These are phyloP conservation scores for Thamnophis sirtalis DNA, from an alignment of 2,113 vertebrate genomes.

Conservation along the genomic window DNA sequence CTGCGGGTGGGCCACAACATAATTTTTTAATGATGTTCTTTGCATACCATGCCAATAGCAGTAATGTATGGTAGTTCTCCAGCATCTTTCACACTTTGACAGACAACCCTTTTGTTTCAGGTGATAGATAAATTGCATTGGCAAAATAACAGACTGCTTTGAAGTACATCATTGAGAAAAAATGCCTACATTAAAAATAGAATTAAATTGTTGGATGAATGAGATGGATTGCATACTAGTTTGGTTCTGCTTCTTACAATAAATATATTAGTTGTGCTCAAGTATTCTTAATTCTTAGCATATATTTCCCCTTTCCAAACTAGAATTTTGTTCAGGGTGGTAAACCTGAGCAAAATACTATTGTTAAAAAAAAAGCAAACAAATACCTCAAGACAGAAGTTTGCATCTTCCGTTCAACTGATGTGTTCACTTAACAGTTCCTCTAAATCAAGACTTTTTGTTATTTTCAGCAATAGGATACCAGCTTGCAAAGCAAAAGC, in stretches of 20 bases:
- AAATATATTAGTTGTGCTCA: neutral
- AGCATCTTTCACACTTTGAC: neutral
- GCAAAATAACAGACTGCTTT: neutral
- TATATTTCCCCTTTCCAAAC: neutral
- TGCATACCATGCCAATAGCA: no score
- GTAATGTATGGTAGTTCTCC: neutral
- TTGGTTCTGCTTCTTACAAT: neutral
- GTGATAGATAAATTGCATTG: neutral
- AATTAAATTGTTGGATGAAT: neutral
- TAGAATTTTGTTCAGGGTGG: neutral
- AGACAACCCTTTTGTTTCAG: neutral
- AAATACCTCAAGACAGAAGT: neutral
- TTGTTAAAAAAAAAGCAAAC: neutral
- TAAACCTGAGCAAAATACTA: neutral
- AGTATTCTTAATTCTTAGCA: neutral
- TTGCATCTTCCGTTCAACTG: neutral
- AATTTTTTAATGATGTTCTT: neutral
- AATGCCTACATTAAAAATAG: neutral
- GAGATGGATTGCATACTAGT: neutral
- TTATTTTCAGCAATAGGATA: constrained; percentile 17
- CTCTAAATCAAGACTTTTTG: constrained; percentile 8
- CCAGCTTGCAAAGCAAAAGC: neutral
- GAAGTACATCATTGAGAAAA: neutral
- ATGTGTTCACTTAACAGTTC: constrained; percentile 34
- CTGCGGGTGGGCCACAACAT: no score